Evolutionary conservation across 2,888 invertebrate species (phyloP).

Genomic region (Cryptus viduatorius): DNA sequence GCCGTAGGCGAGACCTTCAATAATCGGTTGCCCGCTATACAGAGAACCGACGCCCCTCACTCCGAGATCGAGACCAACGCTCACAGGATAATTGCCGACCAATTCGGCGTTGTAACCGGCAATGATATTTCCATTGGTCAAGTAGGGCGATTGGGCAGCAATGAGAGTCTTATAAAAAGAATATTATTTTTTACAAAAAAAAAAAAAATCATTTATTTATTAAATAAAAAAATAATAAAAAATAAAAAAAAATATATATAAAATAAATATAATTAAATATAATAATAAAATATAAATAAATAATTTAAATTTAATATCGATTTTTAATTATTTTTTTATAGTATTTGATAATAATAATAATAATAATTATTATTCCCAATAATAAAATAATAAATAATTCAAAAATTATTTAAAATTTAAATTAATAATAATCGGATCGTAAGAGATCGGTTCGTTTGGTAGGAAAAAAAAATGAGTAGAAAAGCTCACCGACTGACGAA

Average conservation of each 20-base stretch:
- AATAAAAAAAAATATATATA: no score
- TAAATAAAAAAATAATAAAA: no score
- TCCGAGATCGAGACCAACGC: slow-evolving; percentile 73
- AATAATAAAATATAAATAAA: neutral
- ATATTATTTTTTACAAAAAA: slow-evolving; percentile 21
- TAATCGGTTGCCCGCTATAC: slow-evolving; percentile 67
- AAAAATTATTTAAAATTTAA: neutral
- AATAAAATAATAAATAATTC: slow-evolving; percentile 17
- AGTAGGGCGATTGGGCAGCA: slow-evolving; percentile 67
- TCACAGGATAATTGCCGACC: slow-evolving; percentile 67
- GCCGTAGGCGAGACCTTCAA: slow-evolving; percentile 64
- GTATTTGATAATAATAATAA: neutral
- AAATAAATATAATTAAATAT: no score
- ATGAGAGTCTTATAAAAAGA: slow-evolving; percentile 57
- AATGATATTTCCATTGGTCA: slow-evolving; percentile 67
- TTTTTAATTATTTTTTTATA: no score
- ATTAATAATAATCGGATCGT: neutral
- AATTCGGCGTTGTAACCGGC: slow-evolving; percentile 64
- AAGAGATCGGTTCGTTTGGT: no score
- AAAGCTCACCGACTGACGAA: slow-evolving; percentile 69
- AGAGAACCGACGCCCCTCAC: slow-evolving; percentile 70
- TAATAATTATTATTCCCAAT: neutral
- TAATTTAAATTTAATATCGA: neutral
- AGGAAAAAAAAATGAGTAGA: neutral
- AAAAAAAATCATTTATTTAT: no score